Percentiles rank a stretch among this genome's conserved stretches.
phyloP scores from a whole-genome alignment of 2,888 invertebrate genomes.

The Siphonodentalium dalli region DNA sequence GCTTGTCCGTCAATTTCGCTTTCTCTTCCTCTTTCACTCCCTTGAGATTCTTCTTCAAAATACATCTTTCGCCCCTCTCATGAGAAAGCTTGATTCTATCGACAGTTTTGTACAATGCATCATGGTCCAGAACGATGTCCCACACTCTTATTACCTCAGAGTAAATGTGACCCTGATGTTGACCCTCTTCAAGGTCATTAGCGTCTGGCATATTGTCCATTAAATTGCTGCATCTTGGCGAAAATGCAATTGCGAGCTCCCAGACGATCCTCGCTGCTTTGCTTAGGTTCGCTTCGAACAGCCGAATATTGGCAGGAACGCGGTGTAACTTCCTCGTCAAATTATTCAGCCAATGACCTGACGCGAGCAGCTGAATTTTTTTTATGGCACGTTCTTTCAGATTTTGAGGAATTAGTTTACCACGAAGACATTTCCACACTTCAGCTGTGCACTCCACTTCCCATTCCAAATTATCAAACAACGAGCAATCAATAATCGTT shows the following conservation, averaged over 20 bases:
- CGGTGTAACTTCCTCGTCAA: slow-evolving; percentile 38
- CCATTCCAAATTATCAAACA: slow-evolving; percentile 52
- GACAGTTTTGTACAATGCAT: slow-evolving; percentile 33
- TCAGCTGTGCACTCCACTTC: slow-evolving; percentile 57
- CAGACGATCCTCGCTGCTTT: slow-evolving; percentile 45
- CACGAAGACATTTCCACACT: slow-evolving; percentile 43
- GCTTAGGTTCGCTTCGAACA: slow-evolving; percentile 44
- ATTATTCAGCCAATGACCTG: slow-evolving; percentile 48
- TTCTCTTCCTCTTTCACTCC: slow-evolving; percentile 30
- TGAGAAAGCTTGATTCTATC: slow-evolving; percentile 48
- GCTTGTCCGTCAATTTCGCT: slow-evolving; percentile 9
- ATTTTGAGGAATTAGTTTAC: slow-evolving; percentile 36
- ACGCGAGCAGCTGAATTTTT: slow-evolving; percentile 44
- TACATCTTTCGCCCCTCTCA: slow-evolving; percentile 43
- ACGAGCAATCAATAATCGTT: slow-evolving; percentile 25
- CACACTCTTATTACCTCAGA: slow-evolving; percentile 43
- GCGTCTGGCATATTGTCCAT: slow-evolving; percentile 32
- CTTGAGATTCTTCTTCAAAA: slow-evolving; percentile 43
- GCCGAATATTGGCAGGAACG: slow-evolving; percentile 34
- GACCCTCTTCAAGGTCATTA: slow-evolving; percentile 28
- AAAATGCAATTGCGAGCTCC: slow-evolving; percentile 54
- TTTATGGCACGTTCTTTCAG: slow-evolving; percentile 41
- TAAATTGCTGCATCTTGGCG: slow-evolving; percentile 43
- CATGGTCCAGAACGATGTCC: slow-evolving; percentile 39
- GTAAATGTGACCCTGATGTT: slow-evolving; percentile 44